phyloP scores from a whole-genome alignment of 2,113 vertebrate genomes.

The Nanorana parkeri region DNA sequence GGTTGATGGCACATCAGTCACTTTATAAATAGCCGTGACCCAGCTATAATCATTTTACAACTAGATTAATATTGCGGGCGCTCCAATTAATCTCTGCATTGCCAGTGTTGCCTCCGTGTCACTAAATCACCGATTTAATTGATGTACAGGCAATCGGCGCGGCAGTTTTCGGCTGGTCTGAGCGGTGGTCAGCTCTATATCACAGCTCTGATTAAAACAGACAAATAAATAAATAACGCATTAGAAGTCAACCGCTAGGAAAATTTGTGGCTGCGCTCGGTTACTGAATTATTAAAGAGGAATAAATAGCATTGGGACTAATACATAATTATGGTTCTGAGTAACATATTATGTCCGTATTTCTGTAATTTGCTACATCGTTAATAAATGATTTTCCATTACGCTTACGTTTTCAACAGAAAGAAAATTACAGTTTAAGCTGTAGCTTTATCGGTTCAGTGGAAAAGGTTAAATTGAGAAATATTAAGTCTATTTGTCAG shows the following conservation, averaged over 20 bases:
- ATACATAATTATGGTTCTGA: conserved; percentile 4
- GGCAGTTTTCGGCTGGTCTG: background rate
- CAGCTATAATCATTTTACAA: background rate
- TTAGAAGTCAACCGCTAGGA: conserved; percentile 3
- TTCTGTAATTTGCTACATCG: conserved; percentile 15
- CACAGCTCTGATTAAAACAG: background rate
- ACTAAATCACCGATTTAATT: conserved; percentile 1
- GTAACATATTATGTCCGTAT: conserved; percentile 20
- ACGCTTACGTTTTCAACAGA: background rate
- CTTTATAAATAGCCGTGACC: conserved; percentile 19
- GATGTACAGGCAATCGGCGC: background rate
- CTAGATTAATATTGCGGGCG: conserved; percentile 3
- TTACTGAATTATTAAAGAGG: conserved; percentile 23
- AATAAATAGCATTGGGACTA: conserved; percentile 28
- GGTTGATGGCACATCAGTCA: background rate
- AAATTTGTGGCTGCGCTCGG: conserved; percentile 26
- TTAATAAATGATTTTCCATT: conserved; percentile 30
- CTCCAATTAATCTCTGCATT: background rate
- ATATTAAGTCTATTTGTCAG: too few species aligned
- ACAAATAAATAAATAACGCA: conserved; percentile 8
- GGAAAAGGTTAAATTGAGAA: background rate
- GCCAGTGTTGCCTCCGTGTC: background rate
- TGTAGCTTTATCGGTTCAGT: conserved; percentile 22
- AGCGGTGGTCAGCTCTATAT: conserved; percentile 17
- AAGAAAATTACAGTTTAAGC: conserved; percentile 41